Conservation (phyloP, 2,113 vertebrate species). For the Bettongia penicillata region DNA sequence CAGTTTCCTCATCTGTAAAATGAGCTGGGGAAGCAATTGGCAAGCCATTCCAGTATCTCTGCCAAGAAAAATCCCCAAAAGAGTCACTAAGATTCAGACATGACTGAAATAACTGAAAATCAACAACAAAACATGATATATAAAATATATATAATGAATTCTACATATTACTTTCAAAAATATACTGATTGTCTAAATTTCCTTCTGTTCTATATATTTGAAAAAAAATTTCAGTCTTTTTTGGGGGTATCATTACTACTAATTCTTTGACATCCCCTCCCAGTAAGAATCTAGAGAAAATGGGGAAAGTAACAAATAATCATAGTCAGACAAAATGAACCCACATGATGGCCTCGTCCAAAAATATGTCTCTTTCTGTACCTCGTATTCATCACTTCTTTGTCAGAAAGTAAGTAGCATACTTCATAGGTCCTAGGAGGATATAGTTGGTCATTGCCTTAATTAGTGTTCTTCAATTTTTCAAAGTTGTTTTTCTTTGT, state of each 20-base stretch:
- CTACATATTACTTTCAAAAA: background rate
- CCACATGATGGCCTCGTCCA: no score
- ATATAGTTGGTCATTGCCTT: no score
- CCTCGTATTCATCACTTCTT: no score
- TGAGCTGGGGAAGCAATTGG: background rate
- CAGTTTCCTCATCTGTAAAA: background rate
- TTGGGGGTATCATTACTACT: background rate
- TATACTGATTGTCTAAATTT: background rate
- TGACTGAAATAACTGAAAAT: background rate
- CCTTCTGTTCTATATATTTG: background rate
- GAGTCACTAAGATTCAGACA: background rate
- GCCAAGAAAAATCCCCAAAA: background rate
- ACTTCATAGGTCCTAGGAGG: no score
- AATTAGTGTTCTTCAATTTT: no score
- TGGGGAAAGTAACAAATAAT: no score
- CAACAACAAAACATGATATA: background rate
- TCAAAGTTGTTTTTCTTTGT: no score
- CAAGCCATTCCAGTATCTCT: background rate
- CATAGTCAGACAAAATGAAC: no score
- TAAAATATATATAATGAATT: background rate
- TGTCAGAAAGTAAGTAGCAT: no score
- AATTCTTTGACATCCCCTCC: background rate
- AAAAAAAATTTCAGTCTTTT: background rate
- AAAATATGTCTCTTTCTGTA: no score
- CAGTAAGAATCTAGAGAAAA: background rate